Percentiles rank a stretch among this genome's conserved stretches.
These are phyloP conservation scores for Geotrupes spiniger DNA, from an alignment of 2,888 invertebrate genomes.

Conservation along the genomic window DNA sequence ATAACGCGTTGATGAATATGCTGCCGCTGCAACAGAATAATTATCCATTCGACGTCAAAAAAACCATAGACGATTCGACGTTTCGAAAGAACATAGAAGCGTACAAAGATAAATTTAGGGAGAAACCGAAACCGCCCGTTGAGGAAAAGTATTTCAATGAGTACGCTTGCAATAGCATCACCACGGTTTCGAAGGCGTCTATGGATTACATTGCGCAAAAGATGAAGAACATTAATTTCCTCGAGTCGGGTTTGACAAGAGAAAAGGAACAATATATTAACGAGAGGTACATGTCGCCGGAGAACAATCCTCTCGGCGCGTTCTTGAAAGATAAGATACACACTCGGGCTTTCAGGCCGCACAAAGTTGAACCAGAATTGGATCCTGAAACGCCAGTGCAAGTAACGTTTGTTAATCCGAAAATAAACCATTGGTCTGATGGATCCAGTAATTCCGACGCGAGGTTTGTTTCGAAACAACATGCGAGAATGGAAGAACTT, in stretches of 20 bases:
- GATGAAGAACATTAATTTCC: constrained; percentile 9
- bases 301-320: neutral
- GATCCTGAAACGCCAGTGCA: constrained; percentile 15
- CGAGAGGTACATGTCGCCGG: constrained; percentile 8
- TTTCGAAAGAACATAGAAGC: constrained; percentile 26
- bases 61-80: constrained; percentile 23
- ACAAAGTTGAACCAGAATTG: too few relatives aligned
- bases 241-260: constrained; percentile 8
- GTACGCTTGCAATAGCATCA: constrained; percentile 9
- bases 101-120: constrained; percentile 15
- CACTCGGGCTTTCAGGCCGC: constrained; percentile 9
- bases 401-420: constrained; percentile 39
- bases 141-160: constrained; percentile 14
- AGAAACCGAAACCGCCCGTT: constrained; percentile 8
- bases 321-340: constrained; percentile 17
- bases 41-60: constrained; percentile 20
- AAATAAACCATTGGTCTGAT: constrained; percentile 37
- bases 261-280: constrained; percentile 12
- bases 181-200: constrained; percentile 14
- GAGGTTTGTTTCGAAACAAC: neutral
- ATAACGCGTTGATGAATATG: constrained; percentile 8
- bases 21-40: neutral
- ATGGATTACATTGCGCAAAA: constrained; percentile 14
- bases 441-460: constrained; percentile 26
- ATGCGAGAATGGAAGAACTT: neutral